Base-by-base conservation (phyloP, 2,888 invertebrate species). In the Auanema freiburgensis region DNA sequence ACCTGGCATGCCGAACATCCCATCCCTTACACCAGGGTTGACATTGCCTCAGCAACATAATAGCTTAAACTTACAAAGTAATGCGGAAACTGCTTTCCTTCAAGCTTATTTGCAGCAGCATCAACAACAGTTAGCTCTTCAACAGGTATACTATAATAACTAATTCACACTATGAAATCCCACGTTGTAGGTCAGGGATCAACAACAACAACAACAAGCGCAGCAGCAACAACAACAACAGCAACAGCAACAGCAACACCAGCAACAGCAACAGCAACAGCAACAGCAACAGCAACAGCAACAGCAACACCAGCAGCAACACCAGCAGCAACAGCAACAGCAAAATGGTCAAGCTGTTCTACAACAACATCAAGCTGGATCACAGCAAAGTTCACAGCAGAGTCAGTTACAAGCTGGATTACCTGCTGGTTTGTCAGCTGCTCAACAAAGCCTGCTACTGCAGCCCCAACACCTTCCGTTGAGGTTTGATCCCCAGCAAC, bases 271-370 rank as follows among this genome's bases (percentile, higher is more conserved):
- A 8, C 24, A 55, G 40, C 21, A 24, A 16, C 57, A 57, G 14
- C 57, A 63, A 43, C 59, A 58, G 21, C 65, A 60, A 40, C 65
- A 65, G 24, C 69, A 65, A 41, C 62, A 63, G 42, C 63, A 53
- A 40, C 57, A 51, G 18, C 55, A 46, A n/a, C 54, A 51, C n/a
- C 63, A 57, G 10, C 54, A 21, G 14, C 56, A 52, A 11, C 49
- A 56, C 2, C 67, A 65, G 50, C 63, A 63, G 46, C 59, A 33
- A 8, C 33, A 33, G 33, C 33, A 33, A 8, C 33, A 33, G 8
- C 33, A 33, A 33, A 33, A 33, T 33, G 33, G 33, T 33, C 33
- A 33, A 33, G 33, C 33, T 33, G 33, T 33, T 5, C 33, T 33
- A 5, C 33, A 33, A 33, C 33, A 33, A 33, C 33, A 33, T 33